A percentile compares a stretch with the other conserved stretches of the same genome.
These are phyloP conservation scores for Euwallacea similis DNA, from an alignment of 1,140 invertebrate species.

Conservation along the genomic window DNA sequence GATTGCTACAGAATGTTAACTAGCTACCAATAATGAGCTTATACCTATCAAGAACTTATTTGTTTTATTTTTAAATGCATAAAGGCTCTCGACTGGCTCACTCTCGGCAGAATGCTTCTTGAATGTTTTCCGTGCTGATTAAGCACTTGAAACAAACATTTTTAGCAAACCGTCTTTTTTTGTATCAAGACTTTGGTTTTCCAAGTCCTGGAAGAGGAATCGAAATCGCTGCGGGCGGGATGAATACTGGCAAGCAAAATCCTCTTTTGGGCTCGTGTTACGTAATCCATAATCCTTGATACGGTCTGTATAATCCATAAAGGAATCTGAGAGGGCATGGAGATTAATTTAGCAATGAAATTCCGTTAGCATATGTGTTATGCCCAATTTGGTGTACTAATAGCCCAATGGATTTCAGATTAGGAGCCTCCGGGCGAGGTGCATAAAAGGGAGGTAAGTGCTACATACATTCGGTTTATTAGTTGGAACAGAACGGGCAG, in stretches of 20 bases:
- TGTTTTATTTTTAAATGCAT: slow-evolving; percentile 34
- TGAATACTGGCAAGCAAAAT: neutral
- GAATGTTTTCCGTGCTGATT: too few species aligned
- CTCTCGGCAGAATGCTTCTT: too few species aligned
- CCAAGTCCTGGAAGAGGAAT: too few species aligned
- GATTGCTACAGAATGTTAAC: slow-evolving; percentile 47
- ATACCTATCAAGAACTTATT: slow-evolving; percentile 41
- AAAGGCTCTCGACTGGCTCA: neutral
- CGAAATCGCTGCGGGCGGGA: too few species aligned
- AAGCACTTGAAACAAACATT: too few species aligned
- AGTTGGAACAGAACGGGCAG: too few species aligned
- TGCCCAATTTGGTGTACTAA: neutral
- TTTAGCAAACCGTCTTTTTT: too few species aligned
- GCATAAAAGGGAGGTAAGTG: too few species aligned
- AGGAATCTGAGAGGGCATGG: neutral
- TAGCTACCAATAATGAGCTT: slow-evolving; percentile 44
- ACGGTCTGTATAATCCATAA: slow-evolving; percentile 4
- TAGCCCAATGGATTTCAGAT: too few species aligned
- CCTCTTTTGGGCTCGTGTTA: neutral
- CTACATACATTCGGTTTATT: too few species aligned
- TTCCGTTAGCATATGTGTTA: slow-evolving; percentile 6
- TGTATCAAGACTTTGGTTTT: too few species aligned
- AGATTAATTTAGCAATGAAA: slow-evolving; percentile 4
- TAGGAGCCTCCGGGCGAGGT: too few species aligned
- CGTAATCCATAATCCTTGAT: slow-evolving; percentile 5